Conservation (phyloP, 2,113 vertebrate genomes). For the Caloenas nicobarica region DNA sequence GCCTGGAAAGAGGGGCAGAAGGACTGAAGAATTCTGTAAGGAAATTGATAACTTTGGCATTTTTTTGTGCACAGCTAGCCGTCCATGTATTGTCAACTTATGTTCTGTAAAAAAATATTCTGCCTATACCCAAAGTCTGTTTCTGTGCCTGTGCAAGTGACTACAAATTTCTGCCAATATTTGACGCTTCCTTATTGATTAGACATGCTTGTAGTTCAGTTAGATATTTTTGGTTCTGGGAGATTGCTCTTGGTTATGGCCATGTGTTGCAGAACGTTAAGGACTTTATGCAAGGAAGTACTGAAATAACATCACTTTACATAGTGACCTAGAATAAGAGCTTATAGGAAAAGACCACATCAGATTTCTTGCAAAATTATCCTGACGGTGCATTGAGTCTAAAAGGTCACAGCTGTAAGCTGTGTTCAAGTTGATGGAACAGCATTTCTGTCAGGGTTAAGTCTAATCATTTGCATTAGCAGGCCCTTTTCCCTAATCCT, state of each 20-base stretch:
- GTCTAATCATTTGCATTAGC: neutral
- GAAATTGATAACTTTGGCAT: fast-evolving
- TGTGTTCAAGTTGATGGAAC: neutral
- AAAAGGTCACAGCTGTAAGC: neutral
- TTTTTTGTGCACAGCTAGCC: neutral
- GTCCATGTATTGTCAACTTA: neutral
- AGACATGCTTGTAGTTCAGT: neutral
- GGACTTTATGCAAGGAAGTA: neutral
- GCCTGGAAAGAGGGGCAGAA: neutral
- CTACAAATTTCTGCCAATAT: neutral
- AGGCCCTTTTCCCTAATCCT: neutral
- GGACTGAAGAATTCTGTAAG: neutral
- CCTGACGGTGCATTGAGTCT: neutral
- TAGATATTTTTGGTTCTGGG: neutral
- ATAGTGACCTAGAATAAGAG: neutral
- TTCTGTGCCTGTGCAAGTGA: neutral
- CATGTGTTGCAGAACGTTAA: neutral
- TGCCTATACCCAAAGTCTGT: neutral
- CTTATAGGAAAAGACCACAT: neutral
- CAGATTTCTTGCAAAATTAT: neutral
- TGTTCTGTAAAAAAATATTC: neutral
- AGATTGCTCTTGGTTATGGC: fast-evolving
- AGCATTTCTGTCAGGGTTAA: neutral
- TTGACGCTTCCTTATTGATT: neutral
- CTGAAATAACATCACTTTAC: neutral